Evolutionary conservation across 2,797 vertebrate genomes (phyloP).

Genomic region (Poecilia picta): DNA sequence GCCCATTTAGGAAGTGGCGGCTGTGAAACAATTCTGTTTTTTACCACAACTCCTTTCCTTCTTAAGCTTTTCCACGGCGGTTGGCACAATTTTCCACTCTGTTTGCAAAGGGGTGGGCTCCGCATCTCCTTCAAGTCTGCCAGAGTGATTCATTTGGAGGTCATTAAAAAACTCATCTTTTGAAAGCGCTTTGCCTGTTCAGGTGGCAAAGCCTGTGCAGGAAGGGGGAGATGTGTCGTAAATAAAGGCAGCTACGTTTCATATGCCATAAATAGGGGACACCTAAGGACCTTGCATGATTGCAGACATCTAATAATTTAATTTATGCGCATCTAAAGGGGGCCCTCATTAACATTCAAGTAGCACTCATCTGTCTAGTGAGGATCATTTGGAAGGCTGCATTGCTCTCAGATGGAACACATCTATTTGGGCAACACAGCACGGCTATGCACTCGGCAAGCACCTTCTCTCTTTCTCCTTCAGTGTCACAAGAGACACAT

Average conservation of each 20-base stretch:
- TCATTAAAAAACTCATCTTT: slow-evolving; percentile 78
- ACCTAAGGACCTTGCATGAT: slow-evolving; percentile 80
- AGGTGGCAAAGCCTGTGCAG: slow-evolving; percentile 69
- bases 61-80: slow-evolving; percentile 46
- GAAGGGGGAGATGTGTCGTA: slow-evolving; percentile 65
- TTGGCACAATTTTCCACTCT: slow-evolving; percentile 65
- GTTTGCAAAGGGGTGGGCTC: slow-evolving; percentile 47
- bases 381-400: slow-evolving; percentile 78
- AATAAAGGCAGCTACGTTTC: slow-evolving; percentile 81
- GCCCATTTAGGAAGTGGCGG: slow-evolving; percentile 27
- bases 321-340: slow-evolving; percentile 83
- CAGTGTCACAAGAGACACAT: slow-evolving; percentile 76
- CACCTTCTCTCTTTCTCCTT: slow-evolving; percentile 61
- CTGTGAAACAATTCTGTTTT: slow-evolving; percentile 52
- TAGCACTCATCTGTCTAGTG: slow-evolving; percentile 80
- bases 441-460: slow-evolving; percentile 62
- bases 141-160: slow-evolving; percentile 78
- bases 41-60: slow-evolving; percentile 37
- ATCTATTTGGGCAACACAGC: slow-evolving; percentile 76
- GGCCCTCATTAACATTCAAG: slow-evolving; percentile 85
- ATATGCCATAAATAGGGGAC: slow-evolving; percentile 81
- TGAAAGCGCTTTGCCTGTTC: slow-evolving; percentile 73
- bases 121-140: slow-evolving; percentile 66
- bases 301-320: slow-evolving; percentile 82
- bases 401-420: slow-evolving; percentile 75